A percentile compares a stretch with the other conserved stretches of the same genome.
Evolutionary conservation across 2,113 vertebrate genomes (phyloP).

Genomic region (Colinus virginianus): DNA sequence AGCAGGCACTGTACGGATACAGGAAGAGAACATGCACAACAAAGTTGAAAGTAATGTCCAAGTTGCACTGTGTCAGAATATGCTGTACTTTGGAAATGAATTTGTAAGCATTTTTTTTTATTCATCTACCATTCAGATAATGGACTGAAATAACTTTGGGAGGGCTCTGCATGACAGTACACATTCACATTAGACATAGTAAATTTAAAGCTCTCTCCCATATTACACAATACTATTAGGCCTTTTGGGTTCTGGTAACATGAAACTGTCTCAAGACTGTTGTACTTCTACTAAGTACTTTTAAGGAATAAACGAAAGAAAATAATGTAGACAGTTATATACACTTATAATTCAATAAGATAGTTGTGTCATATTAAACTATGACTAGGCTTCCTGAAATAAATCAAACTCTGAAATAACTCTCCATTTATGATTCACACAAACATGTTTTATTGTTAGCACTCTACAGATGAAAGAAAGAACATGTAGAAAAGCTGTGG

Average conservation of each 20-base stretch:
- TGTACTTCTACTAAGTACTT: not conserved
- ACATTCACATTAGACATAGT: not conserved
- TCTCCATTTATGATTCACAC: slow-evolving; percentile 29
- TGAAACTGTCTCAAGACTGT: not conserved
- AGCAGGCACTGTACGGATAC: not conserved
- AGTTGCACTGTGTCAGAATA: not conserved
- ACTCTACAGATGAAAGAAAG: slow-evolving; percentile 54
- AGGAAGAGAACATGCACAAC: not conserved
- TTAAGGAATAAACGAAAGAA: slow-evolving; percentile 20
- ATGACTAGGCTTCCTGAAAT: not conserved
- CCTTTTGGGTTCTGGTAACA: slow-evolving; percentile 24
- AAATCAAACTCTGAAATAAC: slow-evolving; percentile 5
- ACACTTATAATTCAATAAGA: not conserved
- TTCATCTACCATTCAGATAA: not conserved
- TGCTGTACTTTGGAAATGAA: not conserved
- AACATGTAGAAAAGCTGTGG: slow-evolving; percentile 48
- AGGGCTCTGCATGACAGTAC: not conserved
- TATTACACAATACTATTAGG: not conserved
- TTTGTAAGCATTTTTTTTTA: slow-evolving; percentile 18
- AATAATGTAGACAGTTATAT: not conserved
- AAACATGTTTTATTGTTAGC: slow-evolving; percentile 33
- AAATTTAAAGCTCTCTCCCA: slow-evolving; percentile 21
- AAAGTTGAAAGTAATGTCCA: not conserved
- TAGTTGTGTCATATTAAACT: not conserved
- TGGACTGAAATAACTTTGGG: not conserved